These are phyloP conservation scores for Plebejus anna DNA, from an alignment of 2,888 invertebrate genomes.

Conservation along the genomic window DNA sequence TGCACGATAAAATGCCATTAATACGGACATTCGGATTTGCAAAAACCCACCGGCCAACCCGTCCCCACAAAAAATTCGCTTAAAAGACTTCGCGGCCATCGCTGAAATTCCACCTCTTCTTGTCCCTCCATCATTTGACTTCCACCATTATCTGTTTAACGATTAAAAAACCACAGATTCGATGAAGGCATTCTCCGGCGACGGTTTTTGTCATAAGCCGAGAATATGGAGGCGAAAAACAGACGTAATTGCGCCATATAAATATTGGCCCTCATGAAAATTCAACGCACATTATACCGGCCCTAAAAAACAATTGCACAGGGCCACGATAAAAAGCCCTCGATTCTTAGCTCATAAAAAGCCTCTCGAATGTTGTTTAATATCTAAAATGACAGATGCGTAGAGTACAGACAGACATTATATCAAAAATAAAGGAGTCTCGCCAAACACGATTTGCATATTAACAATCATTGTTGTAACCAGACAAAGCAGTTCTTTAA, in stretches of 20 bases:
- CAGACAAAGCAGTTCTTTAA: conserved; percentile 50
- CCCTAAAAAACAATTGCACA: conserved; percentile 45
- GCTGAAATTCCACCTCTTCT: conserved; percentile 77
- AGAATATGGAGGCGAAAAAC: conserved; percentile 58
- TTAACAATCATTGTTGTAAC: conserved; percentile 53
- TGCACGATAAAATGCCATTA: conserved; percentile 80
- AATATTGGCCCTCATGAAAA: conserved; percentile 64
- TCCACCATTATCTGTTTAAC: conserved; percentile 76
- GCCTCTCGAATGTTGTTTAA: conserved; percentile 58
- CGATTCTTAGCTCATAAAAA: conserved; percentile 41
- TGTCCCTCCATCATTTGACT: conserved; percentile 73
- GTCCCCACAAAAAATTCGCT: conserved; percentile 60
- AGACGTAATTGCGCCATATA: conserved; percentile 61
- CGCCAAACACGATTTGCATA: conserved; percentile 69
- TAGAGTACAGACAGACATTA: conserved; percentile 43
- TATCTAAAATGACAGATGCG: conserved; percentile 75
- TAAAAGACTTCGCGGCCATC: conserved; percentile 75
- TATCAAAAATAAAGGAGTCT: conserved; percentile 48
- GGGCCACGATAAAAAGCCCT: conserved; percentile 10
- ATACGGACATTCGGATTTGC: conserved; percentile 72
- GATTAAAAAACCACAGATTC: conserved; percentile 66
- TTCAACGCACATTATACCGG: conserved; percentile 21
- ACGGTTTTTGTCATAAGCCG: conserved; percentile 63
- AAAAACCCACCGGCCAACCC: conserved; percentile 72
- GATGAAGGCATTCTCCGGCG: conserved; percentile 68